phyloP scores from a whole-genome alignment of 2,797 vertebrate genomes.

The Halcyon chelicuti region DNA sequence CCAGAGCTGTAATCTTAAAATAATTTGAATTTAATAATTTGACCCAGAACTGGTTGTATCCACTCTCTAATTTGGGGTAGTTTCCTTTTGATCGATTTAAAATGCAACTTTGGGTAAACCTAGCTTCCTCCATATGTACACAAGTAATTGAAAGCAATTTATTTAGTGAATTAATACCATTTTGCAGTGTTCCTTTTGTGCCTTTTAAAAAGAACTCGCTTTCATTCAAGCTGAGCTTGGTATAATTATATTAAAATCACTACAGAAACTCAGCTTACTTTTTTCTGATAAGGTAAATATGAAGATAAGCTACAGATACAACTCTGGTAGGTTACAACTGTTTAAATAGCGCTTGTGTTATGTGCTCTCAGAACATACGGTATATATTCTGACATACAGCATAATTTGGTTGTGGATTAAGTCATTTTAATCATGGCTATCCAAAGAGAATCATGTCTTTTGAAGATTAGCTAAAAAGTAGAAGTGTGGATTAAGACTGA shows the following conservation, averaged over 20 bases:
- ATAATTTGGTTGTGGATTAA: background rate
- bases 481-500: background rate
- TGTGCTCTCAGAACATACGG: background rate
- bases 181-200: background rate
- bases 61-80: background rate
- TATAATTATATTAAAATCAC: background rate
- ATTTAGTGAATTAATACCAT: background rate
- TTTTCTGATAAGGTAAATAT: background rate
- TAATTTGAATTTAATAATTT: too few species aligned
- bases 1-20: background rate
- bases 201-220: background rate
- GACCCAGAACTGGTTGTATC: background rate
- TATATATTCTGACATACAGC: background rate
- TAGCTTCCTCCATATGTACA: background rate
- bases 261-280: background rate
- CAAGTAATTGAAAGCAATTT: background rate
- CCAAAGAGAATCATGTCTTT: background rate
- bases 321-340: background rate
- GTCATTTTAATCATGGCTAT: background rate
- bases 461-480: background rate
- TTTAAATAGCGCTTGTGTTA: background rate
- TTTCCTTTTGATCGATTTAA: background rate
- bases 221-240: background rate
- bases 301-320: background rate
- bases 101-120: background rate